Conservation (phyloP, 2,113 vertebrate species). For the Lutjanus erythropterus region DNA sequence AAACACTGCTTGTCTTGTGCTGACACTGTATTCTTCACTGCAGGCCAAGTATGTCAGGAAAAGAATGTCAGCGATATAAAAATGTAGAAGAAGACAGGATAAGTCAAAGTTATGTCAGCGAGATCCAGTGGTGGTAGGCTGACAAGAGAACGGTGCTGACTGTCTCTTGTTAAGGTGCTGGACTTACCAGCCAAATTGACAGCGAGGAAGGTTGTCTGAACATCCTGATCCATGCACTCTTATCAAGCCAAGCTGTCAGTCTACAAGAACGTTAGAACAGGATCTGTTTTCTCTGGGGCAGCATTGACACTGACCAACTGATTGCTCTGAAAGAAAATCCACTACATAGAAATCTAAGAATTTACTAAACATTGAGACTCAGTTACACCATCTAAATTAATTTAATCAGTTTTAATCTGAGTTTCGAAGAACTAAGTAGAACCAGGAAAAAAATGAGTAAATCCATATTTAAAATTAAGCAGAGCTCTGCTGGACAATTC, state of each 20-base stretch:
- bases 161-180: conserved; percentile 23
- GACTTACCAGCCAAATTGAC: conserved; percentile 16
- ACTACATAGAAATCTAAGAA: background rate
- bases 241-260: conserved; percentile 23
- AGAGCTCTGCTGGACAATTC: no score
- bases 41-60: background rate
- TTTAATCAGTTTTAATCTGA: no score
- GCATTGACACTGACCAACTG: no score
- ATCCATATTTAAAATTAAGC: no score
- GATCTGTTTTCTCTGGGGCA: conserved; percentile 19
- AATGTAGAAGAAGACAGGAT: conserved; percentile 17
- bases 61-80: background rate
- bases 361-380: background rate
- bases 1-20: background rate
- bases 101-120: conserved; percentile 26
- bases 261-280: background rate
- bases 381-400: no score
- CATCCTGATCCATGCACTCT: conserved; percentile 3
- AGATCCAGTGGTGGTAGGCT: background rate
- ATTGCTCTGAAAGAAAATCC: background rate
- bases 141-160: conserved; percentile 15
- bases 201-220: conserved; percentile 7
- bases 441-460: no score
- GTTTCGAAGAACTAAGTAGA: no score
- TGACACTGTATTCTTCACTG: background rate